Evolutionary conservation across 2,113 vertebrate species (phyloP).

Genomic region (Xyliphius kryptos): DNA sequence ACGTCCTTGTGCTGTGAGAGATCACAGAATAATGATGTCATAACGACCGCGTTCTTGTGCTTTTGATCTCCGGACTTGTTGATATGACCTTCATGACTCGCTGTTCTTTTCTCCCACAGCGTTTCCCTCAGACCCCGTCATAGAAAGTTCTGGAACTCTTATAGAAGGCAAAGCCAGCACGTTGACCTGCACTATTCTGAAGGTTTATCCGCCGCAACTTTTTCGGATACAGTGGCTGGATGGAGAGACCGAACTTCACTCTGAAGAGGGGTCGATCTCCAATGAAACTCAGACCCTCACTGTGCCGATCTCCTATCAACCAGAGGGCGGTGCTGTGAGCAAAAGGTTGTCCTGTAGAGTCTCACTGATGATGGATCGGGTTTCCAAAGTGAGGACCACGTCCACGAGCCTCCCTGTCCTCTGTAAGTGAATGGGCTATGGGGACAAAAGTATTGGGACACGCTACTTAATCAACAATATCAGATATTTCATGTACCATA

Average conservation of each 20-base stretch:
- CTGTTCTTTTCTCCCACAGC: conserved; percentile 29
- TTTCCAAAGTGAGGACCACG: conserved; percentile 16
- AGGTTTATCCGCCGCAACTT: conserved; percentile 31
- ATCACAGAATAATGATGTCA: too few relatives aligned
- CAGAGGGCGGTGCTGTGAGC: conserved; percentile 10
- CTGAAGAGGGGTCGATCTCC: conserved; percentile 1
- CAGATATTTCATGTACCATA: background rate
- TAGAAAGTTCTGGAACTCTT: conserved; percentile 26
- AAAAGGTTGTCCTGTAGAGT: conserved; percentile 39
- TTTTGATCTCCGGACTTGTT: too few relatives aligned
- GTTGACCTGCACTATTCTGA: conserved; percentile 33
- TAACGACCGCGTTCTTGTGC: too few relatives aligned
- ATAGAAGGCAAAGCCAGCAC: conserved; percentile 23
- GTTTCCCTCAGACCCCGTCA: conserved; percentile 36
- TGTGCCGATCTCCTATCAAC: conserved; percentile 8
- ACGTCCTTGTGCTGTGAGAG: too few relatives aligned
- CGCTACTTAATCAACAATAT: background rate
- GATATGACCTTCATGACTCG: too few relatives aligned
- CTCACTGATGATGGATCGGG: conserved; percentile 24
- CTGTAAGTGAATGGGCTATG: conserved; percentile 36
- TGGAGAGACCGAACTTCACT: conserved; percentile 8
- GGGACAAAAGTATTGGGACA: background rate
- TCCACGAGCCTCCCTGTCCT: conserved; percentile 21
- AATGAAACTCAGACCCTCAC: conserved; percentile 18
- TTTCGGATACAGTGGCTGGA: conserved; percentile 41